These are phyloP conservation scores for Chymomyza costata DNA, from an alignment of 1,140 invertebrate genomes.

Conservation along the genomic window DNA sequence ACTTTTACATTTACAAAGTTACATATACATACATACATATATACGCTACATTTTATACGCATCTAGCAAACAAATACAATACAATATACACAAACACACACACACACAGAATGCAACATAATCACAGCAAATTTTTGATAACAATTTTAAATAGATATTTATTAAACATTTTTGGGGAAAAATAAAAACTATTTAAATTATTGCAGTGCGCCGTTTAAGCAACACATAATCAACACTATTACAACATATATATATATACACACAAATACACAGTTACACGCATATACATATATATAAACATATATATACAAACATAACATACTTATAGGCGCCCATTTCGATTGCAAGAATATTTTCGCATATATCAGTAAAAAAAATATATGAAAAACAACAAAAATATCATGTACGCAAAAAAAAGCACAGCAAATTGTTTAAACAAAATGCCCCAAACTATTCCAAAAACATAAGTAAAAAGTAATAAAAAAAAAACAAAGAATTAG, in stretches of 20 bases:
- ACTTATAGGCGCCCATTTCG: conserved; percentile 29
- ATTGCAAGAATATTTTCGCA: too few species aligned
- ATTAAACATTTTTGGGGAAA: neutral
- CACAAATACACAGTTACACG: conserved; percentile 17
- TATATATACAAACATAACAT: conserved; percentile 65
- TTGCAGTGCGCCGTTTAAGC: conserved; percentile 1
- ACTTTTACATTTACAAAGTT: conserved; percentile 17
- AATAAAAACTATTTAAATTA: too few species aligned
- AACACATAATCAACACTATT: conserved; percentile 38
- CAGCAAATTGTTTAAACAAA: conserved; percentile 43
- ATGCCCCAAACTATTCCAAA: conserved; percentile 16
- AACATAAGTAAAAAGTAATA: too few species aligned
- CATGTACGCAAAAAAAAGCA: conserved; percentile 39
- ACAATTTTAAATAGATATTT: neutral
- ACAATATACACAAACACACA: too few species aligned
- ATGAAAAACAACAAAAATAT: conserved; percentile 45
- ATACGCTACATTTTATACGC: conserved; percentile 1
- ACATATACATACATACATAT: conserved; percentile 25
- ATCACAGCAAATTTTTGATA: too few species aligned
- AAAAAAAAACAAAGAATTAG: conserved; percentile 39
- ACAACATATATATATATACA: conserved; percentile 31
- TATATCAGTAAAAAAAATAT: conserved; percentile 50
- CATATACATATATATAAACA: conserved; percentile 56
- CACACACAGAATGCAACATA: too few species aligned
- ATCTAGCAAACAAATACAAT: neutral